These are phyloP conservation scores for Hippocampus barbouri DNA, from an alignment of 2,113 vertebrate species.

Conservation along the genomic window DNA sequence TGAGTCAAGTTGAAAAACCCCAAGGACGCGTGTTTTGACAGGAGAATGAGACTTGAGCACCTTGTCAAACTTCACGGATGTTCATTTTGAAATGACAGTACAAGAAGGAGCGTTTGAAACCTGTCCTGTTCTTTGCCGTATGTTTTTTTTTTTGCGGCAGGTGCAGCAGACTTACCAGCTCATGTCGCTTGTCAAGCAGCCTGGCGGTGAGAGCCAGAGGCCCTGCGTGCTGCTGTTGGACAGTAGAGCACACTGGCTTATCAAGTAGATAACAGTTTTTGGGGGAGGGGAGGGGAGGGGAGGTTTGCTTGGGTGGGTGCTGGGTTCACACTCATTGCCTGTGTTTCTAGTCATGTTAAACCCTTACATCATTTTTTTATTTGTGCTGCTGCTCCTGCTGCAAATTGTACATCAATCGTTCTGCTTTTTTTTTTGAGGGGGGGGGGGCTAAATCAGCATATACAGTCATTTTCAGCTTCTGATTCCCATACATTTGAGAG, in stretches of 20 bases:
- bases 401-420: not conserved
- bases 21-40: not conserved
- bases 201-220: slow-evolving; percentile 5
- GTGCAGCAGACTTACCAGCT: slow-evolving; percentile 44
- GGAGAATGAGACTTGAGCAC: not conserved
- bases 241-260: slow-evolving; percentile 38
- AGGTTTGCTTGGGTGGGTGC: slow-evolving; percentile 28
- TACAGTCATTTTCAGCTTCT: not conserved
- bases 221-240: slow-evolving; percentile 21
- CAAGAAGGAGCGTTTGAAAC: not conserved
- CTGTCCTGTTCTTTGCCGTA: not conserved
- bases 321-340: slow-evolving; percentile 22
- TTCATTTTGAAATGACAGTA: not conserved
- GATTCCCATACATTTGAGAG: not conserved
- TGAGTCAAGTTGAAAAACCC: not conserved
- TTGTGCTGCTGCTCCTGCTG: not conserved
- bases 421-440: not conserved
- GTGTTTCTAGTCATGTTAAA: slow-evolving; percentile 31
- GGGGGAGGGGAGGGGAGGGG: slow-evolving; percentile 17
- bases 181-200: slow-evolving; percentile 9
- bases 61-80: not conserved
- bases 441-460: not conserved
- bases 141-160: not conserved
- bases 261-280: slow-evolving; percentile 45
- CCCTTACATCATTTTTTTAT: slow-evolving; percentile 15